Evolutionary conservation across 2,888 invertebrate genomes (phyloP).

Genomic region (Horisme vitalbata): DNA sequence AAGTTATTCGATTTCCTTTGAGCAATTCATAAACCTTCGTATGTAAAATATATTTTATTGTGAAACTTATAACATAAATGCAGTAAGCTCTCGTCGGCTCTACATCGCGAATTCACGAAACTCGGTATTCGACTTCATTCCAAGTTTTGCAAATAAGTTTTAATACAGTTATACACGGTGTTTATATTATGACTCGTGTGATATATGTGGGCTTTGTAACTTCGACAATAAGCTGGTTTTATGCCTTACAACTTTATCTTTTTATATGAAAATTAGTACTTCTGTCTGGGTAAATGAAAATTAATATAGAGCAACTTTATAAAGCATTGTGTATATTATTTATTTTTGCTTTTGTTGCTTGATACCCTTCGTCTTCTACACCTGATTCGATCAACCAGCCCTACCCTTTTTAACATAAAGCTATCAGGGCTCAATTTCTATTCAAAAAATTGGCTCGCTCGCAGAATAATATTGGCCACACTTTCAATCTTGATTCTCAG

Average conservation of each 20-base stretch:
- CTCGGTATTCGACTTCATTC: conserved; percentile 17
- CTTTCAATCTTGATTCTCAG: conserved; percentile 28
- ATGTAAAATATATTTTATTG: conserved; percentile 18
- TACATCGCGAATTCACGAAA: conserved; percentile 19
- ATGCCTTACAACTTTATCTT: conserved; percentile 10
- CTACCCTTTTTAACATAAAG: too few species aligned
- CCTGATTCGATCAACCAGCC: too few species aligned
- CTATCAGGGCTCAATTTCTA: too few species aligned
- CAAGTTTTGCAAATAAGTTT: conserved; percentile 34
- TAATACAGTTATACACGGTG: conserved; percentile 34
- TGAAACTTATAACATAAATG: conserved; percentile 25
- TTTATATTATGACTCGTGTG: conserved; percentile 30
- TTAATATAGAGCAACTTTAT: background rate
- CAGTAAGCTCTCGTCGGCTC: conserved; percentile 24
- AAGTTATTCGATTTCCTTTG: background rate
- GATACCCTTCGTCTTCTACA: too few species aligned
- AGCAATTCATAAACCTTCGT: conserved; percentile 11
- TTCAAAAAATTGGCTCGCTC: conserved; percentile 9
- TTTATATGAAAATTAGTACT: conserved; percentile 15
- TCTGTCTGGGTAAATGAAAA: background rate
- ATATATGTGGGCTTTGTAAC: conserved; percentile 26
- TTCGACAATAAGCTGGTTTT: conserved; percentile 23
- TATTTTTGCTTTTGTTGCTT: too few species aligned
- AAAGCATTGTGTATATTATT: too few species aligned
- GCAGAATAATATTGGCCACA: conserved; percentile 18